Evolutionary conservation across 2,888 invertebrate species (phyloP), one percentile per base, ranked within the genome.

Genomic region (Pandemis corylana): DNA sequence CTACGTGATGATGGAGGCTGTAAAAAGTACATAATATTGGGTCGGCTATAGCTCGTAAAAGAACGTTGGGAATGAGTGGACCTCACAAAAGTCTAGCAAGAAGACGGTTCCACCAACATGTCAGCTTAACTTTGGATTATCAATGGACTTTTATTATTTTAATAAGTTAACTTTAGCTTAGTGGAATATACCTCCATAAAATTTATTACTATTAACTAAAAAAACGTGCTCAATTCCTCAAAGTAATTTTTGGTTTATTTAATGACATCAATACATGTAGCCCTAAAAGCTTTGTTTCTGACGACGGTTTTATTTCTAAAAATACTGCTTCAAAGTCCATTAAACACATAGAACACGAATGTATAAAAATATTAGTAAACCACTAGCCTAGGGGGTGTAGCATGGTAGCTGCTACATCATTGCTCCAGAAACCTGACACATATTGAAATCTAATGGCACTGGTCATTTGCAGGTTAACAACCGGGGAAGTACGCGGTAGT

Each of bases 11-110:
- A 87, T 85, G 84, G 85, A 75, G 83, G 86, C 75, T 84, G 85
- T 89, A 89, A 89, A 89, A 89, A 85, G 83, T 53, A 69, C 51
- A 85, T 85, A 85, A 87, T 88, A 85, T 82, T 82, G 80, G 79
- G 83, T 79, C 80, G 82, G 85, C 78, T 80, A 20, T 20, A 76
- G 84, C 78, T 87, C 89, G 87, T 88, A 89, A 89, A 85, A 78
- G 78, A 80, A 80, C 82, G 82, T 81, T 78, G 80, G 80, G 79
- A 80, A 80, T 81, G 82, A 84, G 84, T 82, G 83, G 82, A 82
- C 84, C 82, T 86, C 83, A 82, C 78, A 77, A 79, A 80, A 77
- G 53, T 67, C 15, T 64, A n/a, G 10, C 46, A 13, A 1, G 44
- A 44, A 53, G 44, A 46, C 12, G 42, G 46, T 49, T 41, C 28